Conservation (phyloP, 2,888 invertebrate genomes). For the Drosophila meridiana region DNA sequence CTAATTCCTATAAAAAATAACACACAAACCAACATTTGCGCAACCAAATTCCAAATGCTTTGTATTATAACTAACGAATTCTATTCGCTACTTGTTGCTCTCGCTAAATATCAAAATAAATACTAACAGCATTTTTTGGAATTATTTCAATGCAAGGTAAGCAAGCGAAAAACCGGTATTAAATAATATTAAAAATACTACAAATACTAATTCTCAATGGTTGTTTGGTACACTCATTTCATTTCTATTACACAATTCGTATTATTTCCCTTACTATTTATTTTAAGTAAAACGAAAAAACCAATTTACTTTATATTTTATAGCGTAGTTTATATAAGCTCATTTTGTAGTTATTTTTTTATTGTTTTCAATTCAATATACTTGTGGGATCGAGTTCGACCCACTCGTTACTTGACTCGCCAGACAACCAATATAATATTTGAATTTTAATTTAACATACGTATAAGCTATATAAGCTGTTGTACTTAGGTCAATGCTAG, state of each 20-base stretch:
- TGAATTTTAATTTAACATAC: constrained; percentile 59
- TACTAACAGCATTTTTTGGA: constrained; percentile 97
- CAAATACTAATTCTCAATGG: constrained; percentile 75
- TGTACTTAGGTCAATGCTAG: constrained; percentile 71
- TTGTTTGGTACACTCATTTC: constrained; percentile 81
- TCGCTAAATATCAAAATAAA: constrained; percentile 66
- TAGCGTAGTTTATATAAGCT: constrained; percentile 53
- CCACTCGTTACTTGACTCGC: constrained; percentile 25
- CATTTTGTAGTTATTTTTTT: constrained; percentile 88
- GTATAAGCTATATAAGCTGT: constrained; percentile 68
- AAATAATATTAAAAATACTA: constrained; percentile 69
- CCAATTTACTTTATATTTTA: constrained; percentile 40
- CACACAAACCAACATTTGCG: constrained; percentile 38
- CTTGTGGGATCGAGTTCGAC: constrained; percentile 12
- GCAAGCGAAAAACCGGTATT: constrained; percentile 85
- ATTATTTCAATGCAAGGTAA: constrained; percentile 99
- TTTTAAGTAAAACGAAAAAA: constrained; percentile 56
- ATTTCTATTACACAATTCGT: constrained; percentile 22
- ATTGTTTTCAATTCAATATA: constrained; percentile 19
- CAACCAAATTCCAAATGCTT: constrained; percentile 69
- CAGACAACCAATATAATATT: constrained; percentile 51
- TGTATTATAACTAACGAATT: constrained; percentile 51
- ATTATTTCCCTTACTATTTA: constrained; percentile 18
- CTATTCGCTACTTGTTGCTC: constrained; percentile 48
- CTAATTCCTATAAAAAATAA: constrained; percentile 46